A percentile compares a stretch with the other conserved stretches of the same genome.
These are phyloP conservation scores for Epinephelus awoara DNA, from an alignment of 2,797 vertebrate genomes.

Conservation along the genomic window DNA sequence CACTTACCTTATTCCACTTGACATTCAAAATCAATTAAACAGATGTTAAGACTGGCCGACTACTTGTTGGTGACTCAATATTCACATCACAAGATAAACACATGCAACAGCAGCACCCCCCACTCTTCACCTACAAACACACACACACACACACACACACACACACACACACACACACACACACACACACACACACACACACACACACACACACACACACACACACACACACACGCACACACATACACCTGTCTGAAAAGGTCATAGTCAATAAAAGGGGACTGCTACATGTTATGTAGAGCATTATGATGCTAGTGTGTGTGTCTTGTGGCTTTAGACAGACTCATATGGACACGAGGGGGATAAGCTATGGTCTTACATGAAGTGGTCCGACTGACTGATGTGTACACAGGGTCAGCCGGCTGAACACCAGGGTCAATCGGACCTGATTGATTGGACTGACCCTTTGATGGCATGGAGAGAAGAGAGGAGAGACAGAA, in stretches of 20 bases:
- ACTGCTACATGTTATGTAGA: constrained; percentile 53
- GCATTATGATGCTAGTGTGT: constrained; percentile 53
- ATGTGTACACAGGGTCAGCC: constrained; percentile 59
- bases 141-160: constrained; percentile 14
- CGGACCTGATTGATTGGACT: constrained; percentile 71
- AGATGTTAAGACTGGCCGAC: constrained; percentile 71
- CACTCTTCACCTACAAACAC: neutral
- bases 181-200: constrained; percentile 9
- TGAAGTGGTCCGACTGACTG: constrained; percentile 61
- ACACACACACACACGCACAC: neutral
- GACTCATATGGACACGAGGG: constrained; percentile 55
- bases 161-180: neutral
- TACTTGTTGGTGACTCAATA: constrained; percentile 76
- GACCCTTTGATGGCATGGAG: constrained; percentile 67
- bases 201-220: constrained; percentile 11
- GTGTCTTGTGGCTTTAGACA: constrained; percentile 58
- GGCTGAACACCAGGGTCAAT: constrained; percentile 65
- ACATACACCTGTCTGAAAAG: constrained; percentile 69
- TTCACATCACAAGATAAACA: constrained; percentile 70
- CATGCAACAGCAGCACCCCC: constrained; percentile 34
- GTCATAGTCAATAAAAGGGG: constrained; percentile 73
- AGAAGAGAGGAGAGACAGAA: neutral
- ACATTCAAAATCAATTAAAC: constrained; percentile 84
- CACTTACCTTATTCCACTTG: constrained; percentile 69
- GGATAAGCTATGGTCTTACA: constrained; percentile 56